A percentile compares a stretch with the other conserved stretches of the same genome.
Conservation (phyloP, 2,888 invertebrate species). For the Thera britannica region DNA sequence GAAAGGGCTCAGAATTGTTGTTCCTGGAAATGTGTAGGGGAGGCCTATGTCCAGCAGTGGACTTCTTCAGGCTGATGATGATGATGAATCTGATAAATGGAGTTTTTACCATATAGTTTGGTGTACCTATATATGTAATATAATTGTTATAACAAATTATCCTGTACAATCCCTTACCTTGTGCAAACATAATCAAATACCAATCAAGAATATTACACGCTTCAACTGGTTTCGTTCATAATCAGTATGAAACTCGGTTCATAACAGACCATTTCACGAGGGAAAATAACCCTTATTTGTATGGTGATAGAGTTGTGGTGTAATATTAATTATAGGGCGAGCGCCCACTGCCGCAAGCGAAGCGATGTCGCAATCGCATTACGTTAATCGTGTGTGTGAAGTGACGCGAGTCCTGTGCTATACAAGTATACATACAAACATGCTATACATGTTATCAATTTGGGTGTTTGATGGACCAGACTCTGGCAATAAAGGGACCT, state of each 20-base stretch:
- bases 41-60: too few species aligned
- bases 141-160: background rate
- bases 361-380: constrained; percentile 52
- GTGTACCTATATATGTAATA: background rate
- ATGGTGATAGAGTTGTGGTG: constrained; percentile 20
- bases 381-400: constrained; percentile 64
- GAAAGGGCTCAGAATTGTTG: too few species aligned
- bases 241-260: constrained; percentile 23
- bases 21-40: too few species aligned
- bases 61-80: too few species aligned
- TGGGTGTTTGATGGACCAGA: constrained; percentile 13
- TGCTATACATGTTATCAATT: constrained; percentile 6
- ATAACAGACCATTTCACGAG: constrained; percentile 6
- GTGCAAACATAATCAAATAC: constrained; percentile 16
- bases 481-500: background rate
- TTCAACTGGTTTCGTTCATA: constrained; percentile 23
- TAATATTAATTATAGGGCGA: constrained; percentile 52
- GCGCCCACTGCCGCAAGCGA: constrained; percentile 51
- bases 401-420: constrained; percentile 52
- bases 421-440: background rate
- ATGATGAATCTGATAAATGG: too few species aligned
- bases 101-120: too few species aligned
- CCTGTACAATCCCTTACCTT: background rate
- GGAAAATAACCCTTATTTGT: constrained; percentile 6
- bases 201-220: constrained; percentile 16